These are phyloP conservation scores for Helicoverpa zea DNA, from an alignment of 1,140 invertebrate species.

Conservation along the genomic window DNA sequence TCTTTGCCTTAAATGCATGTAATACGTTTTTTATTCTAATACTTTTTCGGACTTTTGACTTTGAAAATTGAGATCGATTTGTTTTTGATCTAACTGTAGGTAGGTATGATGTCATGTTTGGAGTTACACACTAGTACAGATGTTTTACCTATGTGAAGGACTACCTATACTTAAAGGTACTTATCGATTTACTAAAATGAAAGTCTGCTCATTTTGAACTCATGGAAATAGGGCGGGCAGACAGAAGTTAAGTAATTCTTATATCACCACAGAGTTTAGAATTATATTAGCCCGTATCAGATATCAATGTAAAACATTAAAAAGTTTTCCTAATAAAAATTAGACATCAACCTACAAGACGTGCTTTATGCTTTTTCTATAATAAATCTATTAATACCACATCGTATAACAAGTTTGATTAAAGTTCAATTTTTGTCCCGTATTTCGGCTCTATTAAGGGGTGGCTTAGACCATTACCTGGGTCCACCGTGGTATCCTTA, in stretches of 20 bases:
- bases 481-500: conserved; percentile 66
- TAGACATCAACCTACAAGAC: neutral
- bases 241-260: too few relatives aligned
- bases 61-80: conserved; percentile 15
- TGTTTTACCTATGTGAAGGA: too few relatives aligned
- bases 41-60: neutral
- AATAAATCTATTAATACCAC: conserved; percentile 37
- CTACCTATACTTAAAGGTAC: too few relatives aligned
- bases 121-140: neutral
- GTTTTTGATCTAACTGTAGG: too few relatives aligned
- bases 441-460: conserved; percentile 66
- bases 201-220: too few relatives aligned
- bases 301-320: too few relatives aligned
- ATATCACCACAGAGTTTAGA: too few relatives aligned
- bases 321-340: neutral
- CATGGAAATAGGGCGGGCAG: too few relatives aligned
- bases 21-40: conserved; percentile 52
- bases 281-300: too few relatives aligned
- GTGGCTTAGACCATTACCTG: conserved; percentile 74
- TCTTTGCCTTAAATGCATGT: conserved; percentile 54
- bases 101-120: neutral
- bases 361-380: neutral
- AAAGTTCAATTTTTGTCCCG: conserved; percentile 70
- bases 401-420: conserved; percentile 60
- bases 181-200: too few relatives aligned